Percentiles rank a stretch among this genome's conserved stretches.
Evolutionary conservation across 2,113 vertebrate species (phyloP).

Genomic region (Spilogale gracilis): DNA sequence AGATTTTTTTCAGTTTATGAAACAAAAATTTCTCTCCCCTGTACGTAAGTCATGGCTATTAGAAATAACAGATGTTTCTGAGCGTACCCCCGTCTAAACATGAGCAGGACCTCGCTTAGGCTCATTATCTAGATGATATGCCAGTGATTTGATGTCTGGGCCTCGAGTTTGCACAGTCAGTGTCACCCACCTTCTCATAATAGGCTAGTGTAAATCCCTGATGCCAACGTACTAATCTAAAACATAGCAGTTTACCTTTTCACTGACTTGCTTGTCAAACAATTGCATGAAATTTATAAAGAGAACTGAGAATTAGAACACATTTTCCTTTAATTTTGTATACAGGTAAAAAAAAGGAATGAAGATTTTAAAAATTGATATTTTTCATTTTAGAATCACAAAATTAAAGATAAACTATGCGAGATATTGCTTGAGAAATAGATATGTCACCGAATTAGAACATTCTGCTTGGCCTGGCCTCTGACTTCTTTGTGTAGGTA

Average conservation of each 20-base stretch:
- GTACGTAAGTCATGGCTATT: neutral
- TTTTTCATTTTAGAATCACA: neutral
- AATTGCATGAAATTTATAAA: neutral
- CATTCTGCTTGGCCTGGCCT: neutral
- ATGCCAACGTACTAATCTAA: neutral
- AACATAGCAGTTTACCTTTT: neutral
- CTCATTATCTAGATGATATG: neutral
- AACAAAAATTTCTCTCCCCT: neutral
- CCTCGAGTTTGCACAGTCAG: neutral
- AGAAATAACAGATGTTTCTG: neutral
- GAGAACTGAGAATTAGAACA: slow-evolving; percentile 8
- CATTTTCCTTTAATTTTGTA: neutral
- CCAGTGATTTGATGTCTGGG: neutral
- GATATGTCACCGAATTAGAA: neutral
- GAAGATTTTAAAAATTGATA: neutral
- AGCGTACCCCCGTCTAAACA: neutral
- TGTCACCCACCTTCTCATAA: neutral
- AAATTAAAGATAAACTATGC: neutral
- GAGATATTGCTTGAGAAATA: neutral
- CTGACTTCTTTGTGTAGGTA: neutral
- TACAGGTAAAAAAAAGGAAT: neutral
- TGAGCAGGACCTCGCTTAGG: neutral
- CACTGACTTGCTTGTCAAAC: neutral
- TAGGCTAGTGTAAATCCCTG: neutral
- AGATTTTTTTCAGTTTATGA: neutral